phyloP scores from a whole-genome alignment of 2,888 invertebrate species.

The Homarus gammarus region DNA sequence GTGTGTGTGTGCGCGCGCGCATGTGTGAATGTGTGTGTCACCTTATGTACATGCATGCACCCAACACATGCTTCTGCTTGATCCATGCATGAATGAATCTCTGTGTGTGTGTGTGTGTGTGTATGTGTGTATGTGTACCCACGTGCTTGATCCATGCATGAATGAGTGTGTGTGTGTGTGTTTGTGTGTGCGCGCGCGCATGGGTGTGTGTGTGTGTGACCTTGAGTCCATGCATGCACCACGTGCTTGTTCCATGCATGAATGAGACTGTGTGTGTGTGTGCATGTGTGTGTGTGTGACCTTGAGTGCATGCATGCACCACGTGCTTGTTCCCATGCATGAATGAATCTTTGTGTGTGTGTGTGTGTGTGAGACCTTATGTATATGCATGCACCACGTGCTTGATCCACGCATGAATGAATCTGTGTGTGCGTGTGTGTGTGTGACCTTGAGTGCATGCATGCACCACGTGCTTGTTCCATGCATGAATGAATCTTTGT shows the following conservation, averaged over 20 bases:
- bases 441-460: background rate
- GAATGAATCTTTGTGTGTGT: background rate
- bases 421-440: background rate
- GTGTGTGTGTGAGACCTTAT: too few relatives aligned
- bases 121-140: background rate
- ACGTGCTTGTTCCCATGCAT: too few relatives aligned
- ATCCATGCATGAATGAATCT: background rate
- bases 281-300: background rate
- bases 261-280: background rate
- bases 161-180: too few relatives aligned
- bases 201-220: too few relatives aligned
- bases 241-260: too few relatives aligned
- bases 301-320: background rate
- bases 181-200: too few relatives aligned
- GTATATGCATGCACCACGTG: too few relatives aligned
- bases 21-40: conserved; percentile 7
- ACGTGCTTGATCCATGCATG: too few relatives aligned
- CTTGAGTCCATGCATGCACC: too few relatives aligned
- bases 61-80: background rate
- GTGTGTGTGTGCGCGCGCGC: background rate
- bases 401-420: too few relatives aligned
- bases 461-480: too few relatives aligned
- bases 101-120: conserved; percentile 6
- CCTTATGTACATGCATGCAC: background rate
- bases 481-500: background rate